Evolutionary conservation across 1,140 invertebrate species (phyloP).

Genomic region (Arctopsyche grandis): DNA sequence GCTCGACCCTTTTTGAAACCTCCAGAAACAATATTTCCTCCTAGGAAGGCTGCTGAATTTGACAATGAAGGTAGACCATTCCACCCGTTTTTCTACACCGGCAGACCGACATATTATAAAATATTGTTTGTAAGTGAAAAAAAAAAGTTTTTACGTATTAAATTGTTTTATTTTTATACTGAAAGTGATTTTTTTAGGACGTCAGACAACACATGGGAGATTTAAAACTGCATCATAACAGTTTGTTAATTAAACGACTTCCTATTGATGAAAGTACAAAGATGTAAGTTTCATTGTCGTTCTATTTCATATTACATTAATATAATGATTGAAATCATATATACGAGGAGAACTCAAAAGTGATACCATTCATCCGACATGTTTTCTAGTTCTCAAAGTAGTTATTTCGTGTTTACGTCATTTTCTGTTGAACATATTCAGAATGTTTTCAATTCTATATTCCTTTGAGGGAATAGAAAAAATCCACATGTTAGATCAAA

Average conservation of each 20-base stretch:
- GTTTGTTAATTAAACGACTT: constrained; percentile 70
- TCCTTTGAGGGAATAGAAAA: no score
- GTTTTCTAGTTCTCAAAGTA: no score
- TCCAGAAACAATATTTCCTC: constrained; percentile 87
- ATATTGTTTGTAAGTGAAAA: constrained; percentile 77
- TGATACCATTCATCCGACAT: no score
- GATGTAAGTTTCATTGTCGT: constrained; percentile 68
- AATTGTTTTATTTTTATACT: no score
- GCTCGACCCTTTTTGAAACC: constrained; percentile 89
- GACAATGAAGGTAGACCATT: constrained; percentile 87
- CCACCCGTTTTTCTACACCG: constrained; percentile 92
- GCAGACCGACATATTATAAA: constrained; percentile 84
- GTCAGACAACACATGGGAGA: constrained; percentile 72
- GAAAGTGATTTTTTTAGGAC: constrained; percentile 63
- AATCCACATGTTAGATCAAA: no score
- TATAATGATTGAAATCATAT: no score
- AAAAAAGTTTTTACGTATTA: constrained; percentile 13
- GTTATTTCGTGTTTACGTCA: no score
- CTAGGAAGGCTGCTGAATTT: constrained; percentile 89
- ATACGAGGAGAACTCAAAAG: no score
- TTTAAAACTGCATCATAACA: constrained; percentile 76
- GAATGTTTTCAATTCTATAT: no score
- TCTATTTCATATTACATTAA: no score
- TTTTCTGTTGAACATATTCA: no score
- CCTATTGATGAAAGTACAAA: constrained; percentile 68